Evolutionary conservation across 2,113 vertebrate species (phyloP), one percentile per base, ranked within the genome.

Genomic region (Oxyruncus cristatus): DNA sequence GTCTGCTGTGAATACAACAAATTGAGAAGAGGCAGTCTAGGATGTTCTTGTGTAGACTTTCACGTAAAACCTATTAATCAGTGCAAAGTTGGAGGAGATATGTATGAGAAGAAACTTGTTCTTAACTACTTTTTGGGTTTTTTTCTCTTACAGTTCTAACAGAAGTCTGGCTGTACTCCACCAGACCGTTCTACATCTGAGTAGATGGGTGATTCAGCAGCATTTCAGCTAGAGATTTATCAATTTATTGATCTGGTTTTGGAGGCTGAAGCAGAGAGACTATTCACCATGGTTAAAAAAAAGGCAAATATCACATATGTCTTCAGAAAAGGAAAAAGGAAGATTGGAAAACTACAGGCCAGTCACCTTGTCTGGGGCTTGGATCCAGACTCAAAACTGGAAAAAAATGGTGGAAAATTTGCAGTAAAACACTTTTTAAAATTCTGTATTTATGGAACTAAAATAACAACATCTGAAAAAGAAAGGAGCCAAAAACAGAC

Each of bases 261-360:
- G 44, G 70, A 93, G 3, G 14, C 14, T 49, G 72, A 52, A 92
- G 39, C 35, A 88, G 39, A 85, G 30, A 85, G 2, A 42, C 13
- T 41, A n/a, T 58, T 89, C 30, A 32, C 12, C 9, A 28, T 6
- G 27, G 15, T 12, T 67, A 85, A 91, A 47, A 73, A 70, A 73
- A 61, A 56, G 24, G 35, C 5, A 46, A 50, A 66, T 1, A 5
- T 30, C 26, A 59, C 44, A 24, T 0, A 0, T 35, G 22, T 30
- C 33, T 71, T 91, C 52, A 83, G 56, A 82, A 88, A 46, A 2
- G 14, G 46, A 82, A 58, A 49, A 22, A 65, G 11, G 26, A 94
- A 82, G 32, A 56, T 0, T 2, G 2, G 15, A 14, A 46, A 95
- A 44, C 22, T 83, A 32, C 1, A 2, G 24, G 6, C 8, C 12